Percentiles rank a stretch among this genome's conserved stretches.
Conservation (phyloP, 2,888 invertebrate genomes). For the Mayetiola destructor region DNA sequence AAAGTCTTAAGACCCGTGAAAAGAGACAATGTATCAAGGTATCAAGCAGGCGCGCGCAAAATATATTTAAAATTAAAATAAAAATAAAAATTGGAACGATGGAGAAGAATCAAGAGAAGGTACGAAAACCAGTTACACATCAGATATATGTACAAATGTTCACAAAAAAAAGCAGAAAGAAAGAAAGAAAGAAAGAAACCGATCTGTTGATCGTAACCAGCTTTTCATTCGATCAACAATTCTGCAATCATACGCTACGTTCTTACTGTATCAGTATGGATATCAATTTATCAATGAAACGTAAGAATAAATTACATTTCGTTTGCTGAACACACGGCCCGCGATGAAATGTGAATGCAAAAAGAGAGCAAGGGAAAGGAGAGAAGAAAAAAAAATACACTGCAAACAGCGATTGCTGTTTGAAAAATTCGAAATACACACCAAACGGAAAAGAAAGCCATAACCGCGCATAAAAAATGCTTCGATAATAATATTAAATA, state of each 20-base stretch:
- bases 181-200: no score
- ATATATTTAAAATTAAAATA: neutral
- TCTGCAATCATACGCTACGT: neutral
- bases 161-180: no score
- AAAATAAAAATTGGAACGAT: neutral
- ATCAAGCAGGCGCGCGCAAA: neutral
- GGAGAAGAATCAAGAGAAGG: slow-evolving; percentile 5
- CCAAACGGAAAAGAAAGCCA: no score
- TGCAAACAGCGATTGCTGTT: no score
- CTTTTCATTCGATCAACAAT: neutral
- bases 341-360: neutral
- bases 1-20: neutral
- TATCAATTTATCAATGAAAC: slow-evolving; percentile 11
- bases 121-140: slow-evolving; percentile 4
- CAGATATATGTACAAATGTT: neutral
- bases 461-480: neutral
- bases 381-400: neutral
- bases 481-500: neutral
- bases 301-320: slow-evolving; percentile 8
- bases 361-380: neutral
- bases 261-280: neutral
- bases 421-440: no score
- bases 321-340: no score
- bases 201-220: neutral
- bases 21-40: neutral